Evolutionary conservation across 2,113 vertebrate species (phyloP), one percentile per base, ranked within the genome.

Genomic region (Boulengeromyrus knoepffleri): DNA sequence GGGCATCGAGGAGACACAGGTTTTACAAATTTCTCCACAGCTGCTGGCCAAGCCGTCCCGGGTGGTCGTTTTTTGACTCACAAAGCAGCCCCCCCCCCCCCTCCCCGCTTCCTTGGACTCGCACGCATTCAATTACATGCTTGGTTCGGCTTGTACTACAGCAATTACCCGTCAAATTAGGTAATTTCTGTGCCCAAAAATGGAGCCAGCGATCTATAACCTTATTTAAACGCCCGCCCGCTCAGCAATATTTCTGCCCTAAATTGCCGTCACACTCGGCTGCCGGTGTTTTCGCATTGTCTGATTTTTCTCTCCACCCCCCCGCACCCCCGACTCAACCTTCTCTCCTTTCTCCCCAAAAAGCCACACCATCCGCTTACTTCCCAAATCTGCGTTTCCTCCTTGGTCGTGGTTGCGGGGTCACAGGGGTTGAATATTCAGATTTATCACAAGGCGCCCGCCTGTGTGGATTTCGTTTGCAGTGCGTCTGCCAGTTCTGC

Each of bases 81-180:
- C 87, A 92, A 94, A 94, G 92, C 89, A 90, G 46, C 0, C 6
- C 36, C 90, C 93, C 36, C 90, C 93, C 88, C 89, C 45, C 90
- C 53, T 85, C 89, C 87, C 90, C 92, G 85, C 89, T 93, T 50
- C 88, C 87, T 53, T 93, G 92, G 93, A 84, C 94, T 90, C 90
- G 93, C 94, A 96, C 93, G 92, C 95, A 96, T 97, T 97, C 95
- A 97, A 96, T 96, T 95, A 95, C 95, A 94, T 90, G 94, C 95
- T 96, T 96, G 96, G 93, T 94, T 96, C 94, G 91, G 91, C 95
- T 95, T 96, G 93, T 93, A 95, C 93, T 92, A 93, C 91, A 95
- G 94, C 93, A 94, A 95, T 97, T 95, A 95, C 91, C 91, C 90
- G 91, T 90, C 93, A 96, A 96, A 95, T 95, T 94, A 95, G 95